These are phyloP conservation scores for Rhynchonycteris naso DNA, from an alignment of 2,797 vertebrate genomes.

Conservation along the genomic window DNA sequence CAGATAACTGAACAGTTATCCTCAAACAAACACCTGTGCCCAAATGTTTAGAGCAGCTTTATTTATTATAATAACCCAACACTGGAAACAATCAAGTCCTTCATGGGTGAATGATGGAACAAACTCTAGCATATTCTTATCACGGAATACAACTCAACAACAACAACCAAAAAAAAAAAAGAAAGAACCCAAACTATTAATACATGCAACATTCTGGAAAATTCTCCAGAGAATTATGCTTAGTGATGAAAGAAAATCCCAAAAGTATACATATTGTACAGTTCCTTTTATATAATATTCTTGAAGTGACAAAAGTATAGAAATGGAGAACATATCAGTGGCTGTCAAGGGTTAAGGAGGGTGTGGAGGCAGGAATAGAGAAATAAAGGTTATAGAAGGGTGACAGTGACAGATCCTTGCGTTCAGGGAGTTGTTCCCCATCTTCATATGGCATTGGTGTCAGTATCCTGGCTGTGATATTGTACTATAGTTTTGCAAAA, in stretches of 20 bases:
- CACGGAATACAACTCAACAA: background rate
- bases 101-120: slow-evolving; percentile 1
- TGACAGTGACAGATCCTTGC: background rate
- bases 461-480: background rate
- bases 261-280: background rate
- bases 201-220: background rate
- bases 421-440: background rate
- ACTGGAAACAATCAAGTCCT: background rate
- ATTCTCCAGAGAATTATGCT: background rate
- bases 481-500: too few species aligned
- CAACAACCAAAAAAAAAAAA: background rate
- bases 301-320: background rate
- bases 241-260: background rate
- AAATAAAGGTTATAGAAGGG: background rate
- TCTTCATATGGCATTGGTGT: background rate
- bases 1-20: background rate
- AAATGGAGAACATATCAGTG: background rate
- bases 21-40: background rate
- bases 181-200: background rate
- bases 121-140: background rate
- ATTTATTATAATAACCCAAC: background rate
- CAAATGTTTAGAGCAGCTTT: background rate
- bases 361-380: background rate
- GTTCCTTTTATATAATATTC: background rate
- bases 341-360: background rate